phyloP scores from a whole-genome alignment of 2,888 invertebrate species.

The Tinea semifulvella region DNA sequence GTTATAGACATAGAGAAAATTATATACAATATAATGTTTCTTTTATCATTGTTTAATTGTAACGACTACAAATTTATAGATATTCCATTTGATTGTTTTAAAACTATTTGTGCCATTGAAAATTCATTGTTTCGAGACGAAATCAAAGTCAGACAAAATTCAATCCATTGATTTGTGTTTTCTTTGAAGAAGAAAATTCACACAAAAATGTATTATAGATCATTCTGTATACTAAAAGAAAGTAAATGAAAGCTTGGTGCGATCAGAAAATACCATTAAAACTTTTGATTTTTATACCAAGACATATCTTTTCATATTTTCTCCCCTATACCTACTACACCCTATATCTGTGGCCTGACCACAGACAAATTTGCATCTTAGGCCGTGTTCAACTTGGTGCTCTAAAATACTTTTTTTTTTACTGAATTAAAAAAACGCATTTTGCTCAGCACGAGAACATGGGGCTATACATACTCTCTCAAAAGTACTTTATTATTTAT shows the following conservation, averaged over 20 bases:
- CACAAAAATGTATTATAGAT: constrained; percentile 52
- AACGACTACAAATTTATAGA: background rate
- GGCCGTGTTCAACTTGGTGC: too few relatives aligned
- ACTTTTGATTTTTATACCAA: constrained; percentile 69
- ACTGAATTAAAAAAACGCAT: too few relatives aligned
- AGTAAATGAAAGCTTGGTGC: constrained; percentile 67
- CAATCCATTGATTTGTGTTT: constrained; percentile 4
- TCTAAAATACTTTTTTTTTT: too few relatives aligned
- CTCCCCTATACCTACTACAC: constrained; percentile 4
- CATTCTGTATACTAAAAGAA: constrained; percentile 63
- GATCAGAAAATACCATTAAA: constrained; percentile 68
- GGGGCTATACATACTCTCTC: too few relatives aligned
- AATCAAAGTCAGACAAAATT: constrained; percentile 62
- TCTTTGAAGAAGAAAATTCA: constrained; percentile 5
- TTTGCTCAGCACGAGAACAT: too few relatives aligned
- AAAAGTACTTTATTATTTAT: too few relatives aligned
- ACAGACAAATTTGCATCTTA: too few relatives aligned
- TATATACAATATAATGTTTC: constrained; percentile 7
- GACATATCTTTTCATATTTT: constrained; percentile 37
- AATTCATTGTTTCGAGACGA: constrained; percentile 32
- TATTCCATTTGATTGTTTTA: background rate
- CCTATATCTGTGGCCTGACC: too few relatives aligned
- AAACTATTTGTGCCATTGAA: constrained; percentile 42
- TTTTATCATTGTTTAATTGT: background rate
- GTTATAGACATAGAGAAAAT: constrained; percentile 1